Conservation (phyloP, 2,113 vertebrate species). For the Emberiza fucata region DNA sequence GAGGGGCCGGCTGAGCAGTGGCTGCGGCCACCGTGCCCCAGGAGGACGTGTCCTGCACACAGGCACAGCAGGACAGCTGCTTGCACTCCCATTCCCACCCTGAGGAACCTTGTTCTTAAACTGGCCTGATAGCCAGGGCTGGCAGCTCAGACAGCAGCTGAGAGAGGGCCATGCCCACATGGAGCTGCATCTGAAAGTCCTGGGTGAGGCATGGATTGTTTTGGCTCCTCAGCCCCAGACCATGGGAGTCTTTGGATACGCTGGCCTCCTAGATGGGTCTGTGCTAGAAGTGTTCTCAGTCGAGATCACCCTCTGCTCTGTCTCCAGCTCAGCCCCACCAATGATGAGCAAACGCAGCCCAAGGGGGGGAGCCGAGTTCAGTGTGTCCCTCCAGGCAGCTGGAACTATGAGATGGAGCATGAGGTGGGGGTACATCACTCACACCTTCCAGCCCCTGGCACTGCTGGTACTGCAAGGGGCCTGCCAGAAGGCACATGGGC, state of each 20-base stretch:
- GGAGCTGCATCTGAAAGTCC: background rate
- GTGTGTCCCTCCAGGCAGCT: background rate
- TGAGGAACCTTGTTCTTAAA: background rate
- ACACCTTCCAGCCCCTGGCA: background rate
- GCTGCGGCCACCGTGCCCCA: background rate
- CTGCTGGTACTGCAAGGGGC: background rate
- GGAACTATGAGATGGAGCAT: background rate
- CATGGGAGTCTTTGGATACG: rapidly evolving
- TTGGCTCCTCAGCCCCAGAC: background rate
- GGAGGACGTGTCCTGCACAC: background rate
- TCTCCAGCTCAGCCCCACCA: background rate
- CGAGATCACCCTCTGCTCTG: background rate
- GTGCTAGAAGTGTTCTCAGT: background rate
- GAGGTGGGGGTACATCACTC: background rate
- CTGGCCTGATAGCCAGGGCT: background rate
- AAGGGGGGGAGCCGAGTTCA: background rate
- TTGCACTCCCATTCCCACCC: background rate
- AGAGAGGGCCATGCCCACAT: rapidly evolving
- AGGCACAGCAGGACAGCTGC: rapidly evolving
- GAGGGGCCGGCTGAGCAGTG: background rate
- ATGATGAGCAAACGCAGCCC: background rate
- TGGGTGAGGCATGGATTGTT: background rate
- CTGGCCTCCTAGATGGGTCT: background rate
- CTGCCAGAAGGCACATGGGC: rapidly evolving
- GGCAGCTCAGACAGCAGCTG: background rate